Conservation (phyloP, 2,797 vertebrate species). For the Telmatherina bonti region DNA sequence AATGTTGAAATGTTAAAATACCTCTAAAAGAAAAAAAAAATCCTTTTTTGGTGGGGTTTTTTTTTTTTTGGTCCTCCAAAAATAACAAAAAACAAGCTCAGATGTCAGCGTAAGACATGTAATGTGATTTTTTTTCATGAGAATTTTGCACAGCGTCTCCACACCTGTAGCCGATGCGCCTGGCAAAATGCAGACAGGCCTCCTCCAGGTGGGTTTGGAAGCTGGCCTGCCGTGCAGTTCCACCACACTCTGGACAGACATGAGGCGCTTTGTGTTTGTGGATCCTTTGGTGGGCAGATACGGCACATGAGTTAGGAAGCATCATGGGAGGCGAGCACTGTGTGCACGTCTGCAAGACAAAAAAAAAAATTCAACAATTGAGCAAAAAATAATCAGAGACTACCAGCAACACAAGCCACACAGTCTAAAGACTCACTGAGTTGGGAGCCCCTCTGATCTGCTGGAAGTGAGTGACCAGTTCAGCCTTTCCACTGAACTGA, state of each 20-base stretch:
- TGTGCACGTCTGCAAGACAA: slow-evolving; percentile 85
- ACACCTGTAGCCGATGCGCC: slow-evolving; percentile 95
- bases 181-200: slow-evolving; percentile 93
- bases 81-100: too few species aligned
- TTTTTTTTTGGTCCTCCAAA: too few species aligned
- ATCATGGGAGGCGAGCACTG: slow-evolving; percentile 93
- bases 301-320: slow-evolving; percentile 93
- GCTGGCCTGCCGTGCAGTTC: slow-evolving; percentile 87
- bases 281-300: slow-evolving; percentile 91
- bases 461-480: slow-evolving; percentile 94
- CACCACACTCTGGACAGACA: slow-evolving; percentile 95
- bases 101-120: too few species aligned
- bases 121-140: too few species aligned
- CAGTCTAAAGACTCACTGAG: slow-evolving; percentile 73
- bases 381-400: background rate
- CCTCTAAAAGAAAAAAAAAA: too few species aligned
- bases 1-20: too few species aligned
- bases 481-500: slow-evolving; percentile 89
- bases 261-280: slow-evolving; percentile 92
- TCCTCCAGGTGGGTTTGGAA: slow-evolving; percentile 92
- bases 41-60: too few species aligned
- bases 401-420: background rate
- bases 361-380: background rate
- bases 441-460: slow-evolving; percentile 83
- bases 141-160: background rate